Percentiles rank a stretch among this genome's conserved stretches.
Evolutionary conservation across 2,113 vertebrate species (phyloP).

Genomic region (Cavia porcellus): DNA sequence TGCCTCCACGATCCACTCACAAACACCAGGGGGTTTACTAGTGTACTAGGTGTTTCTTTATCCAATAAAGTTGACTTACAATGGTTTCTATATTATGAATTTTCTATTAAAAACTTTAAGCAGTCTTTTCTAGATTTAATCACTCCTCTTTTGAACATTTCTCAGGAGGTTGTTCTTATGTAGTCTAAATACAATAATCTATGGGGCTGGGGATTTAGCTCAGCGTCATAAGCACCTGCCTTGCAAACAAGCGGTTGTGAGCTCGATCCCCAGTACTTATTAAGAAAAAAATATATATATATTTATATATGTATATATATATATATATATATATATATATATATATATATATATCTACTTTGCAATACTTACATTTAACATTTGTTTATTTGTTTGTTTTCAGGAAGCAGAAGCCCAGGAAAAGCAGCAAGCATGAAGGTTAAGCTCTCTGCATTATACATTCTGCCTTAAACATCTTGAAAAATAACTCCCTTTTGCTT

Average conservation of each 20-base stretch:
- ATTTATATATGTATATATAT: too few species aligned
- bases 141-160: conserved; percentile 40
- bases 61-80: not conserved
- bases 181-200: conserved; percentile 5
- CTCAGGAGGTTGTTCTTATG: conserved; percentile 37
- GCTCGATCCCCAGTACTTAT: too few species aligned
- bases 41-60: not conserved
- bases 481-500: conserved; percentile 87
- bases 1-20: not conserved
- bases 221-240: too few species aligned
- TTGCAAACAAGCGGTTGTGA: too few species aligned
- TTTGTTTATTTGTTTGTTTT: conserved; percentile 79
- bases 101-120: conserved; percentile 38
- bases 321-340: too few species aligned
- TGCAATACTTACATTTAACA: conserved; percentile 29
- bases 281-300: too few species aligned
- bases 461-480: conserved; percentile 82
- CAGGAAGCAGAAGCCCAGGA: conserved; percentile 91
- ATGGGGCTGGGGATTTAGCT: too few species aligned
- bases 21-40: not conserved
- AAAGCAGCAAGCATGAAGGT: conserved; percentile 87
- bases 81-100: not conserved
- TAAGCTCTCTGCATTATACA: conserved; percentile 80
- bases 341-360: not conserved
- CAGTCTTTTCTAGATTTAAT: not conserved